Evolutionary conservation across 2,797 vertebrate genomes (phyloP).

Genomic region (Moxostoma hubbsi): DNA sequence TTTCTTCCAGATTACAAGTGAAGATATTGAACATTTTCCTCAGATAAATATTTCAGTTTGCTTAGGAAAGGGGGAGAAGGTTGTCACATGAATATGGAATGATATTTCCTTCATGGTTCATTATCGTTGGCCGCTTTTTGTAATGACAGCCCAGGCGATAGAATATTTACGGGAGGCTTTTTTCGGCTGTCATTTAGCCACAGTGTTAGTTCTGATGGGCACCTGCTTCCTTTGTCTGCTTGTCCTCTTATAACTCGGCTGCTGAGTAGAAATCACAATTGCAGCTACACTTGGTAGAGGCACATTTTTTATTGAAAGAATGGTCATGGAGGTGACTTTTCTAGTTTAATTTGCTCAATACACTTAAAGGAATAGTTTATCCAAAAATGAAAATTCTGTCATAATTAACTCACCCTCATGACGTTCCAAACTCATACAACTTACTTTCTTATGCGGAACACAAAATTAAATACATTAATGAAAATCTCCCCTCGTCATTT

Average conservation of each 20-base stretch:
- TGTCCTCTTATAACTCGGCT: constrained; percentile 76
- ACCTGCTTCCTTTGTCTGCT: constrained; percentile 89
- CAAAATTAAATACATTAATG: too few relatives aligned
- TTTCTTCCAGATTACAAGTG: constrained; percentile 81
- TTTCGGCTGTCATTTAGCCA: constrained; percentile 89
- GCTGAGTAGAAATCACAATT: constrained; percentile 72
- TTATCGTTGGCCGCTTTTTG: constrained; percentile 85
- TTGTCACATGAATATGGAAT: constrained; percentile 92
- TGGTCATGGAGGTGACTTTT: constrained; percentile 9
- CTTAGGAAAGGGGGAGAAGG: constrained; percentile 87
- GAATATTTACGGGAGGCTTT: constrained; percentile 87
- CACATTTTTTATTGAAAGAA: constrained; percentile 41
- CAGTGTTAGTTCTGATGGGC: constrained; percentile 85
- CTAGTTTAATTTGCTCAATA: constrained; percentile 10
- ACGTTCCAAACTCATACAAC: too few relatives aligned
- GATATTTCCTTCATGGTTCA: constrained; percentile 90
- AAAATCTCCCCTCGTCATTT: too few relatives aligned
- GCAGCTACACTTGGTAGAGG: constrained; percentile 60
- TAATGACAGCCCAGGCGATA: constrained; percentile 87
- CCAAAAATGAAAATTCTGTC: too few relatives aligned
- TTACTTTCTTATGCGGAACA: too few relatives aligned
- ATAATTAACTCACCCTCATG: too few relatives aligned
- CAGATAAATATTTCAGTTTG: constrained; percentile 95
- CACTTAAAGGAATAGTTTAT: not conserved
- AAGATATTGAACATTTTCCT: constrained; percentile 83